phyloP scores from a whole-genome alignment of 2,797 vertebrate genomes.

The Periparus ater region DNA sequence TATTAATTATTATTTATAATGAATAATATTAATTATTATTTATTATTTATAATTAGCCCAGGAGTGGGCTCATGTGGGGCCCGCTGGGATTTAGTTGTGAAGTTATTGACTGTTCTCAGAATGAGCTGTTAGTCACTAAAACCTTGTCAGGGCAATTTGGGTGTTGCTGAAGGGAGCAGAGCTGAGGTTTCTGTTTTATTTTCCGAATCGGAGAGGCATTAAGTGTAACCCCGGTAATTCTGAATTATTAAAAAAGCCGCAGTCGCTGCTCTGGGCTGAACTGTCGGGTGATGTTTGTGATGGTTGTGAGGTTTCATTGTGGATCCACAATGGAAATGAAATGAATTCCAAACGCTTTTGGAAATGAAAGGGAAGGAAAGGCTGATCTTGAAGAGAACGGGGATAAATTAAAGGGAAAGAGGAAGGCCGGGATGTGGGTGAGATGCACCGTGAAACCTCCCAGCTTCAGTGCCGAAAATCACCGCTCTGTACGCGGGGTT shows the following conservation, averaged over 20 bases:
- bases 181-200: neutral
- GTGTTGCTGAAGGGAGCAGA: neutral
- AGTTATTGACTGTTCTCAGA: neutral
- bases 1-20: too few relatives aligned
- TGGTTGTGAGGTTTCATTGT: neutral
- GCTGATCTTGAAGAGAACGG: neutral
- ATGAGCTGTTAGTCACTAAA: constrained; percentile 5
- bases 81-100: neutral
- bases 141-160: neutral
- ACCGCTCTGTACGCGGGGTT: rapidly evolving
- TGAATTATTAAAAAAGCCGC: neutral
- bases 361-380: neutral
- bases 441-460: neutral
- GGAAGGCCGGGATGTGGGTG: neutral
- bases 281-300: neutral
- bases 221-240: neutral
- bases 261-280: neutral
- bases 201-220: neutral
- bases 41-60: too few relatives aligned
- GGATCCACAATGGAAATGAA: neutral
- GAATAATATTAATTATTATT: too few relatives aligned
- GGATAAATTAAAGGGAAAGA: neutral
- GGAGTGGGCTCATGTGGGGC: neutral
- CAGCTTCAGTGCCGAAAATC: neutral
- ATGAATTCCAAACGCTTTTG: neutral